These are phyloP conservation scores for Leucopsar rothschildi DNA, from an alignment of 2,113 vertebrate species.

Conservation along the genomic window DNA sequence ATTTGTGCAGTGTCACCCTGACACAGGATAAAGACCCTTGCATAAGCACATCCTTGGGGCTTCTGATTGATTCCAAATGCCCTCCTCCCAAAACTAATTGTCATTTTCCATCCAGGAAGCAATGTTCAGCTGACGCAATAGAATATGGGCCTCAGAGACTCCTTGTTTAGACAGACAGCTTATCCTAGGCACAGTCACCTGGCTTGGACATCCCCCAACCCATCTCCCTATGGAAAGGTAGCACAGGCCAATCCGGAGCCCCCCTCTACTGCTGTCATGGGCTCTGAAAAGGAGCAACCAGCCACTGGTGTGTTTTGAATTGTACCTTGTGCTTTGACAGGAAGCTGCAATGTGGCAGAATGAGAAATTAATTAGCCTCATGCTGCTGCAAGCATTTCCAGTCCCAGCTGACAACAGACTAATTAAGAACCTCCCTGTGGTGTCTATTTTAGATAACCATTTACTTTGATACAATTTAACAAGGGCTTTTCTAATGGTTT, in stretches of 20 bases:
- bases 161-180: accelerated
- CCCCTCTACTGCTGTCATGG: neutral
- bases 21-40: neutral
- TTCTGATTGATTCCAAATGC: neutral
- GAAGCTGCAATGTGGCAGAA: conserved; percentile 41
- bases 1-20: neutral
- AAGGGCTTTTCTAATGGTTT: conserved; percentile 55
- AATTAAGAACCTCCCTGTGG: conserved; percentile 71
- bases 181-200: neutral
- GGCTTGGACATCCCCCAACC: neutral
- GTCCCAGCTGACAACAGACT: conserved; percentile 52
- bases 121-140: neutral
- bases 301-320: neutral
- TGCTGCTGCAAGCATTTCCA: conserved; percentile 57
- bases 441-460: conserved; percentile 63
- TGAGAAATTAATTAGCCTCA: conserved; percentile 69
- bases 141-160: neutral
- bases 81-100: neutral
- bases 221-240: neutral
- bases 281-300: neutral
- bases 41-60: neutral
- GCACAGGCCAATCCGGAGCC: neutral
- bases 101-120: neutral
- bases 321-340: conserved; percentile 10
- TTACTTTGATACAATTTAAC: conserved; percentile 56